Evolutionary conservation across 64 coral and sea anemone genomes (phyloP).

Genomic region (Pocillopora damicornis): DNA sequence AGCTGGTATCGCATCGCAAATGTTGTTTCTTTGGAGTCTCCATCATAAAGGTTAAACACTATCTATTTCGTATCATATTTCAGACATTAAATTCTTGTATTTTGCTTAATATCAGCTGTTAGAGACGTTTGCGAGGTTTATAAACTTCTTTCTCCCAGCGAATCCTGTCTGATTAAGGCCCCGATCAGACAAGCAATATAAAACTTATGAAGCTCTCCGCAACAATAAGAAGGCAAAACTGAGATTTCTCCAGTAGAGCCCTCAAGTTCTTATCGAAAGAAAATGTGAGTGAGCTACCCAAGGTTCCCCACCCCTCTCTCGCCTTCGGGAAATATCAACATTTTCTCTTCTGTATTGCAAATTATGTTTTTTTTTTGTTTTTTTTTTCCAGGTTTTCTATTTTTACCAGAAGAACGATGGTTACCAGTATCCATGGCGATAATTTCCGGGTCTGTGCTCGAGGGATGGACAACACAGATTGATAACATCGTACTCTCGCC

Average conservation of each 20-base stretch:
- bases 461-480: conserved; percentile 81
- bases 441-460: conserved; percentile 52
- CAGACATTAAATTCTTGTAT: background rate
- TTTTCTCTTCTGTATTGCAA: background rate
- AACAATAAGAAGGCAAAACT: no score
- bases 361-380: background rate
- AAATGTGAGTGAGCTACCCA: no score
- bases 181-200: no score
- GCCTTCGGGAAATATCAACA: background rate
- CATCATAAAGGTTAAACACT: conserved; percentile 45
- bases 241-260: no score
- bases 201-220: no score
- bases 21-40: conserved; percentile 33
- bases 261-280: no score
- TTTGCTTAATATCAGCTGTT: no score
- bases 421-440: conserved; percentile 17
- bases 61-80: background rate
- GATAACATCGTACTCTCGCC: conserved; percentile 81
- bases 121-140: background rate
- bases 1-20: conserved; percentile 56
- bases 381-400: conserved; percentile 24
- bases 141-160: no score
- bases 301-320: background rate
- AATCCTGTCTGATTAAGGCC: no score
- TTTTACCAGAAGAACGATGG: conserved; percentile 37